phyloP scores from a whole-genome alignment of 92 coral and sea anemone genomes.

The Siderastrea siderea region DNA sequence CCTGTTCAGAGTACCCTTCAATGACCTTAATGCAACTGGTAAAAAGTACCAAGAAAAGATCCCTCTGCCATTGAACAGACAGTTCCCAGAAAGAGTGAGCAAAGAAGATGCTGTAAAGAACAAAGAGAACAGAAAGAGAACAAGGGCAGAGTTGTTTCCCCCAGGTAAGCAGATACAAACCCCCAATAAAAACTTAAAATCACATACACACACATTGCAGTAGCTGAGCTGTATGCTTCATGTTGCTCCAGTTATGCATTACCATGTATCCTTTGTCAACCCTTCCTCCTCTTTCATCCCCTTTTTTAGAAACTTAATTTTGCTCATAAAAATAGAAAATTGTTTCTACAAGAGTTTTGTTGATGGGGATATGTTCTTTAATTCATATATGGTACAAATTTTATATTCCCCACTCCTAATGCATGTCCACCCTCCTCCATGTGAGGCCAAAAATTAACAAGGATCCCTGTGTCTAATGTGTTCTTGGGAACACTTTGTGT shows the following conservation, averaged over 20 bases:
- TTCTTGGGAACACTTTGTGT: not conserved
- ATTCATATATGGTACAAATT: not conserved
- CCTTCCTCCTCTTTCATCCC: not conserved
- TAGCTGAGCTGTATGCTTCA: no score
- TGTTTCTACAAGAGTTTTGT: not conserved
- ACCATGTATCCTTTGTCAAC: not conserved
- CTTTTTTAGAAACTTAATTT: not conserved
- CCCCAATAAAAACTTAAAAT: not conserved
- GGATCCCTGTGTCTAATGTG: not conserved
- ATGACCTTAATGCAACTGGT: not conserved
- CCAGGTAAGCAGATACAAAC: conserved; percentile 2
- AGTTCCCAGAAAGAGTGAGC: conserved; percentile 23
- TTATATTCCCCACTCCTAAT: not conserved
- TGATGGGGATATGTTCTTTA: not conserved
- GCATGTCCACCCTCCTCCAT: not conserved
- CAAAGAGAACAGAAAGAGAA: conserved; percentile 7
- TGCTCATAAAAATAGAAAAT: no score
- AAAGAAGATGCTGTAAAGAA: conserved; percentile 30
- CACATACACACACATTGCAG: not conserved
- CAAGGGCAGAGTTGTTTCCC: conserved; percentile 30
- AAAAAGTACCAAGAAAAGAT: conserved; percentile 46
- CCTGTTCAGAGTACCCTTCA: conserved; percentile 30
- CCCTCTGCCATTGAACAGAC: conserved; percentile 49
- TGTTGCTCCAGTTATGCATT: not conserved
- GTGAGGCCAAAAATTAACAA: not conserved